phyloP scores from a whole-genome alignment of 2,888 invertebrate species.

The Mactromeris polynyma region DNA sequence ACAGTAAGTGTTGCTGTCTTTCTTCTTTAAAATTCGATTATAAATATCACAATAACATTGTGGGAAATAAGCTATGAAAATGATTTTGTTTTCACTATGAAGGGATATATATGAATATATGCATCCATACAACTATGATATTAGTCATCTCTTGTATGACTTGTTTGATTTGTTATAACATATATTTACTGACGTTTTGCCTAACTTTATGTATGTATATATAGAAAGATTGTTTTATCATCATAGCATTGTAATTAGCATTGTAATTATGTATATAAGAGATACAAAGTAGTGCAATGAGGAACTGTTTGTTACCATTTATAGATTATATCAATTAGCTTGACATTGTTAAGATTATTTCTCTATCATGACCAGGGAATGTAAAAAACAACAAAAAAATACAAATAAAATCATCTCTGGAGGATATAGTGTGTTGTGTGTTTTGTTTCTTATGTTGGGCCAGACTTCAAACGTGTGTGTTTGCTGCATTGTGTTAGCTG shows the following conservation, averaged over 20 bases:
- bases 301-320: constrained; percentile 54
- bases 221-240: constrained; percentile 9
- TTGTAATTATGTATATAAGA: not conserved
- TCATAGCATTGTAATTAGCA: not conserved
- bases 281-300: constrained; percentile 14
- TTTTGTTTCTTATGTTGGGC: not conserved
- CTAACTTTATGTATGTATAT: not conserved
- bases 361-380: constrained; percentile 13
- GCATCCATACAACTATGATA: not conserved
- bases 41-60: not conserved
- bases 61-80: not conserved
- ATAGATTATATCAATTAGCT: constrained; percentile 54
- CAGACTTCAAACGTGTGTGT: too few relatives aligned
- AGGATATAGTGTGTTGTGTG: not conserved
- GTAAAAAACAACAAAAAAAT: not conserved
- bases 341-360: constrained; percentile 48
- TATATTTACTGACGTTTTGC: too few relatives aligned
- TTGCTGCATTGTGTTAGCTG: too few relatives aligned
- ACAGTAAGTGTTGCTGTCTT: too few relatives aligned
- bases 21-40: too few relatives aligned
- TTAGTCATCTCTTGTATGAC: not conserved
- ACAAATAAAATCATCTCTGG: not conserved
- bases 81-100: not conserved
- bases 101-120: too few relatives aligned
- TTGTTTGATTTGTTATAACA: not conserved